A percentile compares a stretch with the other conserved stretches of the same genome.
phyloP scores from a whole-genome alignment of 2,888 invertebrate genomes.

The Adineta ricciae region DNA sequence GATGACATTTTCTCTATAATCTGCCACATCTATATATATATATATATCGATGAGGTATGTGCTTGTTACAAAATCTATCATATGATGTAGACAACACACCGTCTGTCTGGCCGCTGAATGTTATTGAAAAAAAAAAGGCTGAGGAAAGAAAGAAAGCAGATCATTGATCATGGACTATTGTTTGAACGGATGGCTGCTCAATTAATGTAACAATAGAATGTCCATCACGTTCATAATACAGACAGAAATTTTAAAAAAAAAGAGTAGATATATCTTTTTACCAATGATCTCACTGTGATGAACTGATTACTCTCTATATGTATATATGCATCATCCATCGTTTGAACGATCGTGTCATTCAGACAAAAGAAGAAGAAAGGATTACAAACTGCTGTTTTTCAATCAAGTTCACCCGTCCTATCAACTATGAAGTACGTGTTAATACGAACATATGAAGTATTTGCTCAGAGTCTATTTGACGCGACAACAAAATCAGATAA shows the following conservation, averaged over 20 bases:
- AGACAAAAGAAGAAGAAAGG: not conserved
- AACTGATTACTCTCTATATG: not conserved
- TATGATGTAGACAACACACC: conserved; percentile 1
- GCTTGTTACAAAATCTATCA: not conserved
- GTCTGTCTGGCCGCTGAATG: not conserved
- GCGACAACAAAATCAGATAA: not conserved
- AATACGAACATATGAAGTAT: not conserved
- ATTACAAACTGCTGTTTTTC: not conserved
- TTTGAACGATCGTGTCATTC: not conserved
- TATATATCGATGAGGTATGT: not conserved
- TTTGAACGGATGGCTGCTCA: not conserved
- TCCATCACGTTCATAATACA: not conserved
- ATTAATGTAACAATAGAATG: not conserved
- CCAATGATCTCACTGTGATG: not conserved
- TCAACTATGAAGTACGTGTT: not conserved
- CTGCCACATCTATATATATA: not conserved
- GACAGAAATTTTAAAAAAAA: not conserved
- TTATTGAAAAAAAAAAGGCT: not conserved
- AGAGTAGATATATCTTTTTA: not conserved
- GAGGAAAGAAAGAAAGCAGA: not conserved
- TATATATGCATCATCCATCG: not conserved
- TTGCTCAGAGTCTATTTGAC: not conserved
- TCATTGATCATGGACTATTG: not conserved
- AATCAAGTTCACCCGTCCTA: not conserved
- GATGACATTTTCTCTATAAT: conserved; percentile 1